These are phyloP conservation scores for Nasonovia ribisnigri DNA, from an alignment of 2,888 invertebrate species.

Conservation along the genomic window DNA sequence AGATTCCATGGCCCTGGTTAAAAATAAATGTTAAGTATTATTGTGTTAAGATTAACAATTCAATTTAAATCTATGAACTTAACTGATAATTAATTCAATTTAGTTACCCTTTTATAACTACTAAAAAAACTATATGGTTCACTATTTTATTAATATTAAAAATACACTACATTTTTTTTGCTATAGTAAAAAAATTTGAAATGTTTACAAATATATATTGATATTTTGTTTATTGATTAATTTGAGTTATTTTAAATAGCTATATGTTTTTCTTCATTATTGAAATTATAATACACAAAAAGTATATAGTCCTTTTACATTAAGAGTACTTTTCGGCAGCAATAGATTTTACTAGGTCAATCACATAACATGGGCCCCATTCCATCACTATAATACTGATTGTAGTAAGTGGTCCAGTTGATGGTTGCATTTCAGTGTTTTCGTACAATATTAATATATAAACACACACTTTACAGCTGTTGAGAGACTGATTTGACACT, in stretches of 20 bases:
- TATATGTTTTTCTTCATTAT: not conserved
- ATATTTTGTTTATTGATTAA: not conserved
- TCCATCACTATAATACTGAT: not conserved
- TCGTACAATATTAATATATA: not conserved
- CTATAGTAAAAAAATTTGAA: not conserved
- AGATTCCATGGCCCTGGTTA: not conserved
- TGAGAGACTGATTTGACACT: not conserved
- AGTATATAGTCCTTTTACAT: not conserved
- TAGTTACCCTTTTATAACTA: not conserved
- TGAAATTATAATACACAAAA: not conserved
- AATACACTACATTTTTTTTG: not conserved
- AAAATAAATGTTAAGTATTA: not conserved
- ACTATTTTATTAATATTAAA: not conserved
- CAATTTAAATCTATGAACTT: not conserved
- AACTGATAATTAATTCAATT: not conserved
- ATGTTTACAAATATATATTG: not conserved
- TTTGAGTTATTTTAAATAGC: not conserved
- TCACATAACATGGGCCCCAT: not conserved
- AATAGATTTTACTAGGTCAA: not conserved
- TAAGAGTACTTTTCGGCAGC: not conserved
- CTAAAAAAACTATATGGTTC: not conserved
- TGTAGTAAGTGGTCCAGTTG: not conserved
- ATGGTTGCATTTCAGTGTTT: not conserved
- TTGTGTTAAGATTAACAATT: not conserved
- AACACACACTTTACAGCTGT: not conserved